Evolutionary conservation across 1,140 invertebrate genomes (phyloP).

Genomic region (Ectropis grisescens): DNA sequence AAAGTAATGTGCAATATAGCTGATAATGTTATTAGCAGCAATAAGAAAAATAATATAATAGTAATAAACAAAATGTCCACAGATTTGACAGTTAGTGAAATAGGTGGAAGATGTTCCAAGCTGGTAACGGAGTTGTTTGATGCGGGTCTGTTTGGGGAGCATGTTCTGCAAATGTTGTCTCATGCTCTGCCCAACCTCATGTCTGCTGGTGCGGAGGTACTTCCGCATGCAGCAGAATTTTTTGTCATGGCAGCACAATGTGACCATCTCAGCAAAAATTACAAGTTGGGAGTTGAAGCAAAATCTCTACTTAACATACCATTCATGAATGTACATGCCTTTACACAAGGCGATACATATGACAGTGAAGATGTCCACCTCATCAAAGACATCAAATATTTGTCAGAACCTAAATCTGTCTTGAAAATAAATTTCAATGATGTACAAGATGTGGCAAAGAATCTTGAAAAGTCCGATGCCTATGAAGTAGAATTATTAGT

Average conservation of each 20-base stretch:
- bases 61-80: conserved; percentile 45
- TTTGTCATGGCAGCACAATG: conserved; percentile 74
- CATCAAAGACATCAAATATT: conserved; percentile 69
- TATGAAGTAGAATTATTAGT: conserved; percentile 41
- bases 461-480: conserved; percentile 50
- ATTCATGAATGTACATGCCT: conserved; percentile 32
- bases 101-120: conserved; percentile 73
- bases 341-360: conserved; percentile 70
- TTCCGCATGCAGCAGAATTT: conserved; percentile 76
- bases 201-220: conserved; percentile 55
- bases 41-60: conserved; percentile 39
- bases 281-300: conserved; percentile 25
- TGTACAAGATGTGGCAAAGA: conserved; percentile 60
- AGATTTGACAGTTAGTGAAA: conserved; percentile 62
- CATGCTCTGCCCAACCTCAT: conserved; percentile 78
- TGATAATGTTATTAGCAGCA: conserved; percentile 67
- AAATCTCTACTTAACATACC: conserved; percentile 58
- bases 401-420: conserved; percentile 73
- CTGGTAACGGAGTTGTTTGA: conserved; percentile 86
- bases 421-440: conserved; percentile 77
- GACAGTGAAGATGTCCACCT: conserved; percentile 77
- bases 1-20: conserved; percentile 74
- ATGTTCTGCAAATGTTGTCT: conserved; percentile 74
- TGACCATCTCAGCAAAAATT: conserved; percentile 54
- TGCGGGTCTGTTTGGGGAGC: conserved; percentile 82